These are phyloP conservation scores for Cryptotis parvus DNA, from an alignment of 2,113 vertebrate species.

Conservation along the genomic window DNA sequence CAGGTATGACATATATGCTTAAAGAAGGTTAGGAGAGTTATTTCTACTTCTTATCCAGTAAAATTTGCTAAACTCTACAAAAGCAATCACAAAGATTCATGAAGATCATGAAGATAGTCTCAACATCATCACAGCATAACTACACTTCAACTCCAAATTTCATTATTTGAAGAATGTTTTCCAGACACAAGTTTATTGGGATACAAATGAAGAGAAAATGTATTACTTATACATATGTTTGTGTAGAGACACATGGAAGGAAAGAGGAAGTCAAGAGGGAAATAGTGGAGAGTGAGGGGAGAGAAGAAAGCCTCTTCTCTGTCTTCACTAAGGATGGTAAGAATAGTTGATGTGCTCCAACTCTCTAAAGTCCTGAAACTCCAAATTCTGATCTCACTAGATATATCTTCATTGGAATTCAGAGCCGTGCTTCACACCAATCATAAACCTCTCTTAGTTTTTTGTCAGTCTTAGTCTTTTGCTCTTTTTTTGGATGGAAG, in stretches of 20 bases:
- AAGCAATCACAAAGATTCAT: background rate
- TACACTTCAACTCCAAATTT: background rate
- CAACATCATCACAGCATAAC: background rate
- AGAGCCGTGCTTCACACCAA: background rate
- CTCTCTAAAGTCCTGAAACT: background rate
- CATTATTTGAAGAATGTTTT: background rate
- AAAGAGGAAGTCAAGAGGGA: background rate
- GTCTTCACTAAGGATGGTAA: background rate
- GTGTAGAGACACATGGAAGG: background rate
- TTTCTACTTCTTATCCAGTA: background rate
- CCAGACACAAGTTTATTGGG: background rate
- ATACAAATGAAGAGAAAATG: background rate
- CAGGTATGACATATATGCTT: background rate
- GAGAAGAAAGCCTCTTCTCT: background rate
- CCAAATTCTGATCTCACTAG: background rate
- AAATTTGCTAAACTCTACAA: background rate
- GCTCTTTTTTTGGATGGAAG: background rate
- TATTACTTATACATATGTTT: background rate
- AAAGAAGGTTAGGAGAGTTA: background rate
- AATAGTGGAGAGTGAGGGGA: background rate
- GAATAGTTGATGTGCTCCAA: background rate
- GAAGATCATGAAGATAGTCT: background rate
- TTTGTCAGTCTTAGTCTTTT: background rate
- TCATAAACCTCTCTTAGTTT: background rate
- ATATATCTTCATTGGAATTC: background rate